Evolutionary conservation across 2,797 vertebrate species (phyloP), one percentile per base, ranked within the genome.

Genomic region (Sphaeramia orbicularis): DNA sequence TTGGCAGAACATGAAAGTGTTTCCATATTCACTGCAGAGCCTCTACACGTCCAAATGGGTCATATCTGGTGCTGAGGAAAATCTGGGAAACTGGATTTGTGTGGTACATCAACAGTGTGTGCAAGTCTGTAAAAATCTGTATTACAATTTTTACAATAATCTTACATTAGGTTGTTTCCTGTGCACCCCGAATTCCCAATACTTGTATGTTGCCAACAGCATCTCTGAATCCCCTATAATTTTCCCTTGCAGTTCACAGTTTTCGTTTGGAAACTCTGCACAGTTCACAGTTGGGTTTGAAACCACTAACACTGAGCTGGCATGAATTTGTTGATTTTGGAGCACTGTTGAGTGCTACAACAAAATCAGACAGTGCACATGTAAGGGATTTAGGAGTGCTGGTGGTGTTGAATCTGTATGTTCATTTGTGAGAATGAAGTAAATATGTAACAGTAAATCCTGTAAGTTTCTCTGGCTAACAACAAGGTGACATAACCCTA

Each of bases 401-500:
- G 38, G 43, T 9, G 21, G 24, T 12, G 41, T 13, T 54, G 43
- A 48, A 36, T 37, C 54, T 56, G 48, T 68, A 36, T 13, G 48
- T 65, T 12, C 76, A 12, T 74, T 59, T 45, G 55, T 21, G 44
- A 76, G 75, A 75, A 64, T 57, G 44, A 77, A 52, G 79, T 66
- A 64, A 71, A 76, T 54, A 47, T 70, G 32, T 64, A 78, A 65
- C 80, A 68, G 49, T 65, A 76, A 55, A 71, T 45, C 67, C 24
- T 5, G 24, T 27, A 27, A 76, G 62, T 65, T 82, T 66, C 58
- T 53, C 53, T 41, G 58, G 48, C 69, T 52, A 68, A 80, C 35
- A 32, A 76, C 72, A 54, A 67, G 60, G 81, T 86, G 88, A 88
- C 84, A 84, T 85, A 85, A 90, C 81, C 84, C 80, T 75, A 59